phyloP scores from a whole-genome alignment of 2,113 vertebrate species.

The Phaethon lepturus region DNA sequence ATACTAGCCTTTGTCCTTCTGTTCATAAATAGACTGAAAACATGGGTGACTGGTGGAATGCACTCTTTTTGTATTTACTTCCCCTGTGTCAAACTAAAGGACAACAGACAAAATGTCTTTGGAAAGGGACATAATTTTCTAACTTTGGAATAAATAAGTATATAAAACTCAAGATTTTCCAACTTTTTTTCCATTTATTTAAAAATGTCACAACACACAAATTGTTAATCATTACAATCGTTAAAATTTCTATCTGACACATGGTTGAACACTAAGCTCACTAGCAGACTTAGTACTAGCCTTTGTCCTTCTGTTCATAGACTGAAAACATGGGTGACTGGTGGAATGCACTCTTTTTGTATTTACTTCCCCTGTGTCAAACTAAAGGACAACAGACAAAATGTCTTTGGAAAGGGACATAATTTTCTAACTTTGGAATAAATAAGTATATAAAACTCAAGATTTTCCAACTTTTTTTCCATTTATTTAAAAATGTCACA shows the following conservation, averaged over 20 bases:
- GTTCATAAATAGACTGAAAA: slow-evolving; percentile 29
- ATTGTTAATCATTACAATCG: neutral
- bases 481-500: slow-evolving; percentile 13
- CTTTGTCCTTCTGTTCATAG: slow-evolving; percentile 24
- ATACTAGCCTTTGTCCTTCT: neutral
- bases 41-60: neutral
- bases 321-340: neutral
- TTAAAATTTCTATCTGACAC: neutral
- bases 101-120: neutral
- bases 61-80: neutral
- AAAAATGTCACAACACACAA: neutral
- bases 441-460: neutral
- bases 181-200: neutral
- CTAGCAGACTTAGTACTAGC: neutral
- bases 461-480: neutral
- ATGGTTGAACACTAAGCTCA: neutral
- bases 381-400: neutral
- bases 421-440: slow-evolving; percentile 3
- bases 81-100: neutral
- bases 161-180: neutral
- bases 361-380: slow-evolving; percentile 9
- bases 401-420: neutral
- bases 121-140: neutral
- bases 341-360: neutral
- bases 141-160: neutral